Base-by-base conservation (phyloP, 2,888 invertebrate species). In the Tetragonula carbonaria region DNA sequence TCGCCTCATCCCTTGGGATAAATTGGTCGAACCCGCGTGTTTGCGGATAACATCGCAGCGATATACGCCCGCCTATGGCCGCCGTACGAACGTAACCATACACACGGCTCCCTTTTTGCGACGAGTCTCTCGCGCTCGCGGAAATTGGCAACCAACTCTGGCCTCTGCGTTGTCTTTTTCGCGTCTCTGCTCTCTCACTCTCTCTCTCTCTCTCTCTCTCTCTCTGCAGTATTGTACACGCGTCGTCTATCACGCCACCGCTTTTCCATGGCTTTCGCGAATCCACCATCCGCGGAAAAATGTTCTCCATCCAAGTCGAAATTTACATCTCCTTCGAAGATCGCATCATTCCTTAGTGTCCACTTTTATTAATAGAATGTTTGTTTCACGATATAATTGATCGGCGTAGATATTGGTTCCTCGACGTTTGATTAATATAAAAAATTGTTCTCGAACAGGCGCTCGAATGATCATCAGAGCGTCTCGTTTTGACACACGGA, bases 21-120 rank as follows among this genome's bases (percentile, higher is more conserved):
- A 94, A 94, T 94, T 94, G 94, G 93, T 91, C 93, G 91, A 92
- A 92, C 91, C 92, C 93, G 91, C 92, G 93, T 94, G 93, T 94
- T 94, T 93, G 93, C 92, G 93, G 92, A 93, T 93, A 93, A 94
- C 94, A 94, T 93, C 90, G 92, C 88, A 90, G 88, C 92, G 89
- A 92, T 92, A 91, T 92, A 92, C 90, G 88, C 83, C 85, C 83
- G 88, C 81, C 90, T 86, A 91, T 88, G 82, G 86, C 86, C 81
- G 78, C 83, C 83, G 84, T 83, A 80, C 87, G 84, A 80, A 87
- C 90, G 85, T 82, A 87, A 88, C 88, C 86, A 74, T 85, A 73
- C 85, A 81, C 75, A 71, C 53, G 13, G 70, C 84, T 70, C 78
- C 74, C 84, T 90, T 87, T 90, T 91, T 91, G 82, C 85, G 78